These are phyloP conservation scores for Lepilemur septentrionalis DNA, from an alignment of 2,797 vertebrate genomes.

Conservation along the genomic window DNA sequence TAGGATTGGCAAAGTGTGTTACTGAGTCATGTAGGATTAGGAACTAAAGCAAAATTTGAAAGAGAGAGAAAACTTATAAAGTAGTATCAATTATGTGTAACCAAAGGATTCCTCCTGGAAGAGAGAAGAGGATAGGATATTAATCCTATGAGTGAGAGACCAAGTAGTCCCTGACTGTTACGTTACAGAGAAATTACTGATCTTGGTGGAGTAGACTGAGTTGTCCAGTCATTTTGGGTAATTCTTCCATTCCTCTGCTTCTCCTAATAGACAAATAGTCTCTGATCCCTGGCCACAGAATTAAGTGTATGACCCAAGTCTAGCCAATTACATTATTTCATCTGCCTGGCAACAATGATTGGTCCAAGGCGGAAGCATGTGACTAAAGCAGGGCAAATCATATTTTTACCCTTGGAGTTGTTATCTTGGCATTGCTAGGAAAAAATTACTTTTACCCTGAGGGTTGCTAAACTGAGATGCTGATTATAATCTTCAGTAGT, in stretches of 20 bases:
- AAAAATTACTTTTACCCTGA: not conserved
- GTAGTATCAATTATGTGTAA: not conserved
- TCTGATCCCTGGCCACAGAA: not conserved
- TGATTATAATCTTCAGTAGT: not conserved
- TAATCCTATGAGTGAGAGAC: not conserved
- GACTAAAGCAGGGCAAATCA: not conserved
- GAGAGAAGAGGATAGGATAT: not conserved
- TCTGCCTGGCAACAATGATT: not conserved
- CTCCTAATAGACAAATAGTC: not conserved
- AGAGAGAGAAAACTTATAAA: not conserved
- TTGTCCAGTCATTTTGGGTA: not conserved
- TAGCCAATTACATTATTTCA: not conserved
- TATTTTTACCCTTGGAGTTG: not conserved
- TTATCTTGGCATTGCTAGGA: not conserved
- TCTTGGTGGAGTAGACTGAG: not conserved
- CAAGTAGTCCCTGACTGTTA: not conserved
- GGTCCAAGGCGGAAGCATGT: not conserved
- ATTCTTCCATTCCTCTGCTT: not conserved
- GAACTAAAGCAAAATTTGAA: not conserved
- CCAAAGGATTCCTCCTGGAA: not conserved
- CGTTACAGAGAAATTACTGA: not conserved
- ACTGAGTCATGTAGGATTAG: not conserved
- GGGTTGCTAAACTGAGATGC: not conserved
- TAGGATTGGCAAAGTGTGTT: not conserved
- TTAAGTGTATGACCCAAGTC: not conserved